Percentiles rank a stretch among this genome's conserved stretches.
Evolutionary conservation across 1,140 invertebrate genomes (phyloP).

Genomic region (Ceratina australensis): DNA sequence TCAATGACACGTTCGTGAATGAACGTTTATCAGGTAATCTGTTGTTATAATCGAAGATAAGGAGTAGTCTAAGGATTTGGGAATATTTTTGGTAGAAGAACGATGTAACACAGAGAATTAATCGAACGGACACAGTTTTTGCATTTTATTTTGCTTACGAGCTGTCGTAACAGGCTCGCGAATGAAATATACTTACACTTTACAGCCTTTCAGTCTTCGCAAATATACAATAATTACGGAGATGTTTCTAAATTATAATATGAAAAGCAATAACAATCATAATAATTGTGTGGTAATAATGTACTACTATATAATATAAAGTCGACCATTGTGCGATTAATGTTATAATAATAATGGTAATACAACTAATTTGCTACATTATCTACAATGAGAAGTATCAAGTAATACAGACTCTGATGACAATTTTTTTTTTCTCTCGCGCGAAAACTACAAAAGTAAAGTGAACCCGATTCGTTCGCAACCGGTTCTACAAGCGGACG

Average conservation of each 20-base stretch:
- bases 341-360: conserved; percentile 49
- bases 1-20: too few relatives aligned
- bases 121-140: conserved; percentile 63
- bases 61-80: too few relatives aligned
- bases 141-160: conserved; percentile 65
- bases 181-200: conserved; percentile 72
- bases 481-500: conserved; percentile 24
- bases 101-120: conserved; percentile 11
- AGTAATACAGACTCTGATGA: conserved; percentile 34
- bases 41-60: neutral
- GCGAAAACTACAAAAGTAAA: conserved; percentile 45
- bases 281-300: conserved; percentile 64
- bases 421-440: conserved; percentile 36
- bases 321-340: conserved; percentile 23
- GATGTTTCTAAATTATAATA: conserved; percentile 67
- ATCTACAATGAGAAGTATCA: conserved; percentile 40
- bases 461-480: conserved; percentile 37
- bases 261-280: conserved; percentile 70
- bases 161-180: conserved; percentile 55
- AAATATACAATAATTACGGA: conserved; percentile 75
- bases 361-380: conserved; percentile 49
- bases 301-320: conserved; percentile 55
- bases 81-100: conserved; percentile 18
- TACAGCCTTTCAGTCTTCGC: conserved; percentile 79
- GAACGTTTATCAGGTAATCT: too few relatives aligned